Percentiles rank a stretch among this genome's conserved stretches.
Conservation (phyloP, 2,113 vertebrate species). For the Clarias gariepinus region DNA sequence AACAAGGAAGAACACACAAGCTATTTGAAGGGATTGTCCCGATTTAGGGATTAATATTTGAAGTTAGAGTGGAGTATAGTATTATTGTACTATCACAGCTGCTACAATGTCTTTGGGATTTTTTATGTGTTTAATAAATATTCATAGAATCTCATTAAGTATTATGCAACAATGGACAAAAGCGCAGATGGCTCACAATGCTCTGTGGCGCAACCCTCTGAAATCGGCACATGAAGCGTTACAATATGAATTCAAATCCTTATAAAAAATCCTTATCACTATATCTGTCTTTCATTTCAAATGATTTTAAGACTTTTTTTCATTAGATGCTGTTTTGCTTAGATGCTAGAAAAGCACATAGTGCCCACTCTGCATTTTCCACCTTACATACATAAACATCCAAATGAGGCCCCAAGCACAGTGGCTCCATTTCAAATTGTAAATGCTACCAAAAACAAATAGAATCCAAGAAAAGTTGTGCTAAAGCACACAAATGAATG, state of each 20-base stretch:
- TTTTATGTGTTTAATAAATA: constrained; percentile 27
- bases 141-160: constrained; percentile 25
- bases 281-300: constrained; percentile 19
- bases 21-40: not conserved
- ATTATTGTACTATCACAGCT: not conserved
- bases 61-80: not conserved
- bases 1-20: not conserved
- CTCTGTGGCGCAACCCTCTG: constrained; percentile 10
- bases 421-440: constrained; percentile 28
- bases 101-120: not conserved
- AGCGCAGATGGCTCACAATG: constrained; percentile 26
- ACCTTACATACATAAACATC: constrained; percentile 22
- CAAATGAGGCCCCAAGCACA: constrained; percentile 2
- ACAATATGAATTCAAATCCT: constrained; percentile 37
- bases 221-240: constrained; percentile 16
- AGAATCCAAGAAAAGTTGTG: not conserved
- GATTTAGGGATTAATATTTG: not conserved
- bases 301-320: constrained; percentile 8
- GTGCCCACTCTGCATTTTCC: constrained; percentile 47
- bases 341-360: constrained; percentile 39
- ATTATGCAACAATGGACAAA: constrained; percentile 40
- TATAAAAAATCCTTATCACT: not conserved
- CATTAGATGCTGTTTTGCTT: constrained; percentile 45
- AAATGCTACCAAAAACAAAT: constrained; percentile 36
- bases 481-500: not conserved